These are phyloP conservation scores for Aleiodes alternator DNA, from an alignment of 2,888 invertebrate species.

Conservation along the genomic window DNA sequence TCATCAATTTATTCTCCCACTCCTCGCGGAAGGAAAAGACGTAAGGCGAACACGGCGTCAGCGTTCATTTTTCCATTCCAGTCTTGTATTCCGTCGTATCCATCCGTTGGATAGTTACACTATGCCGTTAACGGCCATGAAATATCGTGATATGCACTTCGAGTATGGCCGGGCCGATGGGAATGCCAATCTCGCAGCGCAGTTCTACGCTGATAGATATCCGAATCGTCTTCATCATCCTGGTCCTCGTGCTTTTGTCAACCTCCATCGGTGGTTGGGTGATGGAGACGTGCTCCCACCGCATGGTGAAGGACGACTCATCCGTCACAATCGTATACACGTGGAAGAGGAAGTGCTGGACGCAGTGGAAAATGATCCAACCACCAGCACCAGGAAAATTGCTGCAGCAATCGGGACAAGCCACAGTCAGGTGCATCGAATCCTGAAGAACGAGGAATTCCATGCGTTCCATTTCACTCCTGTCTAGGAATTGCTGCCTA, in stretches of 20 bases:
- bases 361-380: neutral
- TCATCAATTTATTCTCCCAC: too few species aligned
- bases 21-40: too few species aligned
- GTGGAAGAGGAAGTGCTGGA: neutral
- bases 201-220: too few species aligned
- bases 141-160: constrained; percentile 9
- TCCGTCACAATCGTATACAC: too few species aligned
- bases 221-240: too few species aligned
- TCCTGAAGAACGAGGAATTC: neutral
- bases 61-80: too few species aligned
- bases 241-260: neutral
- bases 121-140: neutral
- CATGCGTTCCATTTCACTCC: neutral
- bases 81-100: too few species aligned
- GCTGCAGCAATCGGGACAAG: too few species aligned
- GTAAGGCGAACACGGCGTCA: too few species aligned
- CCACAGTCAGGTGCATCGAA: neutral
- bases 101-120: too few species aligned
- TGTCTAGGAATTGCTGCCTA: too few species aligned
- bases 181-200: neutral
- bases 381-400: neutral
- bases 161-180: neutral
- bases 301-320: too few species aligned
- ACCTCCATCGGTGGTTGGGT: neutral
- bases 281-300: neutral